Evolutionary conservation across 2,888 invertebrate genomes (phyloP), one percentile per base, ranked within the genome.

Genomic region (Drosophila monieri): DNA sequence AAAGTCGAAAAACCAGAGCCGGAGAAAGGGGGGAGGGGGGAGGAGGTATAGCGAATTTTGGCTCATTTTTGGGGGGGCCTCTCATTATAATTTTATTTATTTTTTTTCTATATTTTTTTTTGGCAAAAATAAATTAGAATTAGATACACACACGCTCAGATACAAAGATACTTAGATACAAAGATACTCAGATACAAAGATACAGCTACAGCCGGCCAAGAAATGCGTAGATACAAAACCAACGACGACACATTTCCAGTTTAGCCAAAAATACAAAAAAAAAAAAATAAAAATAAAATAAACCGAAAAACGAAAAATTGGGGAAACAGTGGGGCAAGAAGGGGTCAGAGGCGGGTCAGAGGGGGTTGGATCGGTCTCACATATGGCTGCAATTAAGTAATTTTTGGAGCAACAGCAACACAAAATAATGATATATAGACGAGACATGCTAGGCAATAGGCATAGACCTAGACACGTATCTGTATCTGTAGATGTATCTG

Each of bases 311-410:
- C 35, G 35, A 35, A 32, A n/a, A 35, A 35, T 35, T 35, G 37
- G 12, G 58, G 49, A 27, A 44, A 39, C 46, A 44, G 39, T 18
- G 52, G 6, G 27, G 27, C 27, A 8, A n/a, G 21, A 21, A 21
- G 49, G 30, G 32, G 35, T 21, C 8, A 8, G 30, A 27, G 43
- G 21, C n/a, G 46, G 41, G 12, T 47, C 23, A 14, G 2, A 30
- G 32, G 43, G 30, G 55, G 46, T 5, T 10, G 9, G 15, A 8
- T 15, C 25, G 1, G 47, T 10, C 55, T 76, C 83, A 87, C 85
- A 83, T 86, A 76, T 87, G 85, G 87, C 87, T 87, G 87, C 81
- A 87, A 85, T 84, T 87, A 87, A 85, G 79, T 81, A 76, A 77
- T 79, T 81, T 81, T 85, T 77, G 77, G 64, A 85, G 70, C 80